Conservation (phyloP, 2,113 vertebrate genomes). For the Atrichornis clamosus region DNA sequence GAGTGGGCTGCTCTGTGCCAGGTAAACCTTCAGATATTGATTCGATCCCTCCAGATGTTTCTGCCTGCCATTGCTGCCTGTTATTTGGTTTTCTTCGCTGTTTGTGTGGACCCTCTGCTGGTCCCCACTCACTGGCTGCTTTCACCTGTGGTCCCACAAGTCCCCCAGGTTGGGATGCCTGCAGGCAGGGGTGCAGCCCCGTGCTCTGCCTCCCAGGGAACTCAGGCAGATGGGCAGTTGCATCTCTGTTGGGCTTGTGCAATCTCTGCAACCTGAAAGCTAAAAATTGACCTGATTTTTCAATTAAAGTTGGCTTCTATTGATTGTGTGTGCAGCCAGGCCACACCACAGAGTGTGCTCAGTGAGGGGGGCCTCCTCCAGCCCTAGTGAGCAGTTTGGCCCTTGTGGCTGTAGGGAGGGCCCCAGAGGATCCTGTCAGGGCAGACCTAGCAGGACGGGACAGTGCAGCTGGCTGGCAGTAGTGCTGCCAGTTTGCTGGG, state of each 20-base stretch:
- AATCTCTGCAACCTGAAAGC: background rate
- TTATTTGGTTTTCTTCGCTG: background rate
- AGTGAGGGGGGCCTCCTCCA: rapidly evolving
- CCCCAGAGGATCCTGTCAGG: background rate
- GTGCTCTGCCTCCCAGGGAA: background rate
- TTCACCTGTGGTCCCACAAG: background rate
- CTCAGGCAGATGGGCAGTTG: background rate
- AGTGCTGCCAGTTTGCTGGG: background rate
- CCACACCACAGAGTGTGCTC: no score
- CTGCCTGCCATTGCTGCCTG: background rate
- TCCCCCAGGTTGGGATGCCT: background rate
- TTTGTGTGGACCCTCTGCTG: background rate
- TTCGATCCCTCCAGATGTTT: no score
- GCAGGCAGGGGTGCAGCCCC: background rate
- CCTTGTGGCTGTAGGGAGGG: no score
- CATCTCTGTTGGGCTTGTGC: background rate
- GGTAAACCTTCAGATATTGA: background rate
- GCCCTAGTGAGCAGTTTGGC: background rate
- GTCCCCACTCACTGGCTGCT: background rate
- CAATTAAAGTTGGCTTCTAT: background rate
- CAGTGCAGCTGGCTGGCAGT: background rate
- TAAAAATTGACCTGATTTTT: background rate
- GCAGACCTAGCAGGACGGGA: rapidly evolving
- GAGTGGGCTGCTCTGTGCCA: background rate
- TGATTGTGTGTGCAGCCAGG: background rate